Evolutionary conservation across 2,797 vertebrate genomes (phyloP).

Genomic region (Anas acuta): DNA sequence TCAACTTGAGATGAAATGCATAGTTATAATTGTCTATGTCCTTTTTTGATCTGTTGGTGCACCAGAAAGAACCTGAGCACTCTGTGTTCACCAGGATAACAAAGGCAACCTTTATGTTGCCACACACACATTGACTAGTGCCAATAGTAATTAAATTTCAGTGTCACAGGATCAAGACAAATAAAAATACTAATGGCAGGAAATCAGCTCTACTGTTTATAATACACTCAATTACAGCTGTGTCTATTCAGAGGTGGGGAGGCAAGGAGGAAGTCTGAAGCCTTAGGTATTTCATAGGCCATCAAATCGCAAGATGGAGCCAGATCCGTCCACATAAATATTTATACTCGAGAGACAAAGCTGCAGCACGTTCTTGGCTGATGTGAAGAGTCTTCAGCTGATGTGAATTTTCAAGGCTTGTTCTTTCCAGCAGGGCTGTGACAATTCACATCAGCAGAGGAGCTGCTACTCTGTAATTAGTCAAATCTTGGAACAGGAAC

Average conservation of each 20-base stretch:
- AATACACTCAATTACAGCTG: neutral
- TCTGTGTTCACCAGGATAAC: neutral
- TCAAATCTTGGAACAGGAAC: neutral
- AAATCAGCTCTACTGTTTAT: neutral
- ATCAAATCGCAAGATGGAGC: neutral
- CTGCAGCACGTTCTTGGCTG: slow-evolving; percentile 6
- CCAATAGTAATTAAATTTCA: neutral
- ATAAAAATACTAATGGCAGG: neutral
- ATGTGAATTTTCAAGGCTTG: slow-evolving; percentile 20
- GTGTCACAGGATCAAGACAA: neutral
- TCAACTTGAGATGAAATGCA: neutral
- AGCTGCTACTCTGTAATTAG: slow-evolving; percentile 38
- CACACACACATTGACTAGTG: neutral
- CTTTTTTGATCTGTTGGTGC: neutral
- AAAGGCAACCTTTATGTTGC: neutral
- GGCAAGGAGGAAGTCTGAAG: neutral
- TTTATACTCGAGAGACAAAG: slow-evolving; percentile 41
- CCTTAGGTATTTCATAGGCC: neutral
- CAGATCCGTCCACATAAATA: neutral
- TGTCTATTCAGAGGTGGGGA: neutral
- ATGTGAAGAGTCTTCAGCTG: slow-evolving; percentile 2
- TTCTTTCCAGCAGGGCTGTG: slow-evolving; percentile 28
- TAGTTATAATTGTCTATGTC: neutral
- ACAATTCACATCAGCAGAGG: slow-evolving; percentile 20
- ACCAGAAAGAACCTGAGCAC: neutral